Evolutionary conservation across 1,140 invertebrate genomes (phyloP).

Genomic region (Musca domestica): DNA sequence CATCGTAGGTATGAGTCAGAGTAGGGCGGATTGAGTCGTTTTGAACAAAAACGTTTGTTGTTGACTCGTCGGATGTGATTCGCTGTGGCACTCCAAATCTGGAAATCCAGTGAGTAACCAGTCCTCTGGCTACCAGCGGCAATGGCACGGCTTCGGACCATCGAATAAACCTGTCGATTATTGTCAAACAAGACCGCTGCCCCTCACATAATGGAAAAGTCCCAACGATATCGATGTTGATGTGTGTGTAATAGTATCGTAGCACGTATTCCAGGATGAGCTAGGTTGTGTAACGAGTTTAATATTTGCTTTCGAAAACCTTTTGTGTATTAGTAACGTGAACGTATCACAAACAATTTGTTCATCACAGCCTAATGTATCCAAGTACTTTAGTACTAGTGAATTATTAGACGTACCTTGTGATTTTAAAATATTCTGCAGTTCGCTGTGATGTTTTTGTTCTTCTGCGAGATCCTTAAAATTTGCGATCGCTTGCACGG

Average conservation of each 20-base stretch:
- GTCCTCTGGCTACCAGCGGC: slow-evolving; percentile 28
- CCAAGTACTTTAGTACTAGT: too few relatives aligned
- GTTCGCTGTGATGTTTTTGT: too few relatives aligned
- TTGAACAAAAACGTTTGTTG: background rate
- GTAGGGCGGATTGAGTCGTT: background rate
- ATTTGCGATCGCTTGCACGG: too few relatives aligned
- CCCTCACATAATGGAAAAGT: slow-evolving; percentile 41
- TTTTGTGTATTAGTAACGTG: background rate
- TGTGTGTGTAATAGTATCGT: background rate
- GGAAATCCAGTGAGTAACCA: slow-evolving; percentile 46
- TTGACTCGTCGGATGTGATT: slow-evolving; percentile 27
- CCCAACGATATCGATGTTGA: slow-evolving; percentile 1
- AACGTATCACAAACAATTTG: slow-evolving; percentile 18
- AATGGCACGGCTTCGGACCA: slow-evolving; percentile 51
- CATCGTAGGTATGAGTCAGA: background rate
- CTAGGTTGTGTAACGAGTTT: too few relatives aligned
- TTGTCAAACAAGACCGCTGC: slow-evolving; percentile 46
- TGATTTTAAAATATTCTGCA: too few relatives aligned
- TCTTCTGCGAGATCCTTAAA: too few relatives aligned
- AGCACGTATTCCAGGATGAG: slow-evolving; percentile 4
- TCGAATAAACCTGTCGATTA: slow-evolving; percentile 48
- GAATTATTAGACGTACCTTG: too few relatives aligned
- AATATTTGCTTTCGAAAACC: background rate
- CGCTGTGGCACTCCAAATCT: too few relatives aligned
- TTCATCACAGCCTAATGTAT: too few relatives aligned